Percentiles rank a stretch among this genome's conserved stretches.
phyloP scores from a whole-genome alignment of 2,113 vertebrate species.

The Callocephalon fimbriatum region DNA sequence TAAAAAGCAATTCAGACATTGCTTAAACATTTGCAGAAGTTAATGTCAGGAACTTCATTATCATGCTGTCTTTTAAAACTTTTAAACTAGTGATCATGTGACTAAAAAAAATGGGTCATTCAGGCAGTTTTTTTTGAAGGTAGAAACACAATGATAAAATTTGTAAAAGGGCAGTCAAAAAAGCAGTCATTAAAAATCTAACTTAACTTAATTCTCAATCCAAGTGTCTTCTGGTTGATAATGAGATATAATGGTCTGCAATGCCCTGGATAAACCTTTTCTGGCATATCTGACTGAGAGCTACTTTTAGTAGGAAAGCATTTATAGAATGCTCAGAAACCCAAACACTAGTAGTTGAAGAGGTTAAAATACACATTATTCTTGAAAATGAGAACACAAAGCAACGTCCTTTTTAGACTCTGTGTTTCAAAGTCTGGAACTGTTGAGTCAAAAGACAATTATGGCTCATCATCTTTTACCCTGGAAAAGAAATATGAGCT shows the following conservation, averaged over 20 bases:
- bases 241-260: neutral
- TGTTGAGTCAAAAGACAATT: neutral
- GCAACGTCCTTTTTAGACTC: neutral
- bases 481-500: neutral
- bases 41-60: neutral
- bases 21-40: neutral
- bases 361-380: neutral
- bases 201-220: neutral
- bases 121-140: neutral
- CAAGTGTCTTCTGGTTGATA: neutral
- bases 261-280: neutral
- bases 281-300: neutral
- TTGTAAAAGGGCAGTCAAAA: neutral
- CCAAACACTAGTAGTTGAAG: neutral
- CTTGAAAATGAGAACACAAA: neutral
- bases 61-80: neutral
- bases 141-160: neutral
- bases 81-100: neutral
- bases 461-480: neutral
- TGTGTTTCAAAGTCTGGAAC: neutral
- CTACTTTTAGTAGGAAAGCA: neutral
- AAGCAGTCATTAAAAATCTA: neutral
- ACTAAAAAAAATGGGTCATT: neutral
- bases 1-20: neutral
- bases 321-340: neutral